A percentile compares a stretch with the other conserved stretches of the same genome.
phyloP scores from a whole-genome alignment of 2,888 invertebrate species.

The Lutraria lutraria region DNA sequence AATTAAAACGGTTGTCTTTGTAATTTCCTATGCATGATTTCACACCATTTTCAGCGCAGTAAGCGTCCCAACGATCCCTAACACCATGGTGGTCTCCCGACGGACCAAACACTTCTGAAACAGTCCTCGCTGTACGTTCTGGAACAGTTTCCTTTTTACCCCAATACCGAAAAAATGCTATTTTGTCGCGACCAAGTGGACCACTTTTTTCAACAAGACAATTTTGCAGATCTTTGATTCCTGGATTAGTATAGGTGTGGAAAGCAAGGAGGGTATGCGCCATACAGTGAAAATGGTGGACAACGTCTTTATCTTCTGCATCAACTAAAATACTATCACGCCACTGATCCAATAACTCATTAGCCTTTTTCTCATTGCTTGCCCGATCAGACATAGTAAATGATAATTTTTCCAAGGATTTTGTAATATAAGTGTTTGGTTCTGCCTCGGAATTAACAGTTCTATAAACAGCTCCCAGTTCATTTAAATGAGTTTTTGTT shows the following conservation, averaged over 20 bases:
- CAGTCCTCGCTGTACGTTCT: slow-evolving; percentile 49
- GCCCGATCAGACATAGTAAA: slow-evolving; percentile 50
- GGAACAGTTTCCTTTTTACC: slow-evolving; percentile 55
- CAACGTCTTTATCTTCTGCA: background rate
- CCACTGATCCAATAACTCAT: slow-evolving; percentile 38
- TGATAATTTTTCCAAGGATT: slow-evolving; percentile 35
- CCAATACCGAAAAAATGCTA: slow-evolving; percentile 51
- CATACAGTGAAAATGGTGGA: slow-evolving; percentile 57
- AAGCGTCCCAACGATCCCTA: slow-evolving; percentile 56
- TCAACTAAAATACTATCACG: slow-evolving; percentile 21
- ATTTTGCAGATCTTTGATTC: slow-evolving; percentile 39
- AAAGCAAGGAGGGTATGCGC: slow-evolving; percentile 66
- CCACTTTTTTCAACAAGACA: slow-evolving; percentile 24
- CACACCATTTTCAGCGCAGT: slow-evolving; percentile 53
- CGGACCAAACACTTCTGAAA: slow-evolving; percentile 62
- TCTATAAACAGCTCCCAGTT: slow-evolving; percentile 26
- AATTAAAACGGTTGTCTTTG: slow-evolving; percentile 66
- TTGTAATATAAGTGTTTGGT: background rate
- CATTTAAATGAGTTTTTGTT: slow-evolving; percentile 35
- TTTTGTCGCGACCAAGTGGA: slow-evolving; percentile 54
- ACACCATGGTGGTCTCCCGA: slow-evolving; percentile 56
- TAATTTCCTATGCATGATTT: slow-evolving; percentile 66
- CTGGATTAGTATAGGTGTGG: slow-evolving; percentile 42
- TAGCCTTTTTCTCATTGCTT: slow-evolving; percentile 44
- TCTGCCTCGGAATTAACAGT: background rate